Base-by-base conservation (phyloP, 1,140 invertebrate genomes). In the Oryctes rhinoceros region DNA sequence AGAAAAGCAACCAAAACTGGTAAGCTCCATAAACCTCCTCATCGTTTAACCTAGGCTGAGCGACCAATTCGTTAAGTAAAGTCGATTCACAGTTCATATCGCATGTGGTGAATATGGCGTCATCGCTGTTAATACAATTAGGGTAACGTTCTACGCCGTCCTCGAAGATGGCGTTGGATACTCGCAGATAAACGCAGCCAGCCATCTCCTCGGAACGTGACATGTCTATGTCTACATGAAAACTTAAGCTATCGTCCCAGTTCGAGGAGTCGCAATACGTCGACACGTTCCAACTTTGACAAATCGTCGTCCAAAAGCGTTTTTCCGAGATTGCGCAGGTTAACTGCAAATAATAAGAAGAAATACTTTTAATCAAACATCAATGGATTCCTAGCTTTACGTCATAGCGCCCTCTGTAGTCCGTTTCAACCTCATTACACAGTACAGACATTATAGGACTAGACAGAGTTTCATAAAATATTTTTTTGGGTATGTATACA, bases 1-100 rank as follows among this genome's bases (percentile, higher is more conserved):
- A 82, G 79, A 94, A 89, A 83, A 95, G 94, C 80, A 92, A 83
- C 91, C 94, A 93, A 84, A 95, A 95, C 82, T 94, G 91, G 81
- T 90, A 90, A 6, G 88, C 88, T 5, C 84, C 84, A 74, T 89
- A 85, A 2, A 87, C 87, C 24, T 87, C 82, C 7, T 83, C 67
- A 47, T 88, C 89, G 1, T 83, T 82, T 7, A 89, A 86, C 7
- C 84, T 81, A 0, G 88, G 81, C 71, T 81, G 81, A 13, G 87
- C 81, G 48, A 90, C 78, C 47, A 89, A 80, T 62, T 86, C 85
- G 78, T 90, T 87, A 15, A 85, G 75, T 47, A 86, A 83, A 75
- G 87, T 83, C 44, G 81, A 81, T 67, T 90, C 85, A 85, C 91
- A 92, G 53, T 83, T 84, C 30, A 92, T 89, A 49, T 88, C 82